Conservation (phyloP, 1,140 invertebrate genomes). For the Heliconius hermathena region DNA sequence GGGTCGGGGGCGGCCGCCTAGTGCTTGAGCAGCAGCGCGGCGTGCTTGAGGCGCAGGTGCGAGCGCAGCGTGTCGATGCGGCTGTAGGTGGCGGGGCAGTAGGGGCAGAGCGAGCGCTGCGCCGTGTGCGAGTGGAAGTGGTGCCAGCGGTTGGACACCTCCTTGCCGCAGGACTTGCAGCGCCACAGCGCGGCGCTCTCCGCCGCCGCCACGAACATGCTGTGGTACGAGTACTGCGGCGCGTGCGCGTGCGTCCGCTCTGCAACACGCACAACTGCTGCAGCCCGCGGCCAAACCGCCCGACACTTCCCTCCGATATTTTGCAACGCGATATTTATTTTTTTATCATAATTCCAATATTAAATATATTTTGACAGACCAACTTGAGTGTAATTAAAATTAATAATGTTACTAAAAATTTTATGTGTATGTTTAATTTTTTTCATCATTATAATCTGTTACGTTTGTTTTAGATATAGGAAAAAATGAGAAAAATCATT, state of each 20-base stretch:
- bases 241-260: conserved; percentile 59
- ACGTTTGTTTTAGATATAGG: background rate
- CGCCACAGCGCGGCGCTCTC: conserved; percentile 87
- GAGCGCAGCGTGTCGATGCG: conserved; percentile 91
- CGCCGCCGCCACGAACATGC: conserved; percentile 89
- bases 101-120: conserved; percentile 89
- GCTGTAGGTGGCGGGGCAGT: conserved; percentile 92
- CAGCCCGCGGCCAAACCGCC: background rate
- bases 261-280: conserved; percentile 46
- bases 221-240: conserved; percentile 87
- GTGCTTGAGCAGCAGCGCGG: conserved; percentile 82
- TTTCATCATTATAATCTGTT: background rate
- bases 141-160: conserved; percentile 93
- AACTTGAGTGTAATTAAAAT: background rate
- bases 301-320: conserved; percentile 16
- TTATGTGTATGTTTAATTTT: background rate
- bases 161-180: conserved; percentile 91
- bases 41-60: conserved; percentile 89
- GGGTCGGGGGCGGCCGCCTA: conserved; percentile 42
- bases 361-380: background rate
- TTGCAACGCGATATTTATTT: conserved; percentile 25
- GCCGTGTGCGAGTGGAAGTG: conserved; percentile 92
- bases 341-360: background rate
- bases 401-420: background rate
- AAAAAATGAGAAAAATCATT: background rate